phyloP scores from a whole-genome alignment of 2,797 vertebrate genomes.

The Enteromius afrohamiltoni region DNA sequence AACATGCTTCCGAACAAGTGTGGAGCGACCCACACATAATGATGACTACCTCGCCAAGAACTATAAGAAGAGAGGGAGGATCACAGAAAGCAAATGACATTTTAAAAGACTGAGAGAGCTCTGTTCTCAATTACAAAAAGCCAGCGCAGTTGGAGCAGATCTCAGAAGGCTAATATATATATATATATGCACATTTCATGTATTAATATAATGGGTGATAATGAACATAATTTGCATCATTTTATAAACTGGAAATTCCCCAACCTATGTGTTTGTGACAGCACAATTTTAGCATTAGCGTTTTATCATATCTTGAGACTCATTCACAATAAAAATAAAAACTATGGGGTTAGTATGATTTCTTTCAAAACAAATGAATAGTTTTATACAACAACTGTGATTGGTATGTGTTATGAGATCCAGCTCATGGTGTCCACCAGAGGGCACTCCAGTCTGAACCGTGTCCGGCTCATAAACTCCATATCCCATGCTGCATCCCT shows the following conservation, averaged over 20 bases:
- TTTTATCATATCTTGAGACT: not conserved
- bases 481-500: too few relatives aligned
- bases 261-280: not conserved
- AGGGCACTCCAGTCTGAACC: too few relatives aligned
- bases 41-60: conserved; percentile 6
- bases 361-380: too few relatives aligned
- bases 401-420: too few relatives aligned
- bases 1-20: conserved; percentile 18
- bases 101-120: conserved; percentile 20
- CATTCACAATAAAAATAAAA: too few relatives aligned
- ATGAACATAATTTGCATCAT: not conserved
- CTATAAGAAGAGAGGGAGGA: not conserved
- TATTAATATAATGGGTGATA: not conserved
- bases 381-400: too few relatives aligned
- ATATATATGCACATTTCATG: not conserved
- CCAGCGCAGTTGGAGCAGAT: not conserved
- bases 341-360: too few relatives aligned
- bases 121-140: not conserved
- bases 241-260: not conserved
- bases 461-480: too few relatives aligned
- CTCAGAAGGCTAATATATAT: not conserved
- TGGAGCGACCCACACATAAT: conserved; percentile 7
- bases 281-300: not conserved
- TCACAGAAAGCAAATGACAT: not conserved
- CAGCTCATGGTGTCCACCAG: too few relatives aligned